Evolutionary conservation across 2,888 invertebrate genomes (phyloP), one percentile per base, ranked within the genome.

Genomic region (Cheilosia variabilis): DNA sequence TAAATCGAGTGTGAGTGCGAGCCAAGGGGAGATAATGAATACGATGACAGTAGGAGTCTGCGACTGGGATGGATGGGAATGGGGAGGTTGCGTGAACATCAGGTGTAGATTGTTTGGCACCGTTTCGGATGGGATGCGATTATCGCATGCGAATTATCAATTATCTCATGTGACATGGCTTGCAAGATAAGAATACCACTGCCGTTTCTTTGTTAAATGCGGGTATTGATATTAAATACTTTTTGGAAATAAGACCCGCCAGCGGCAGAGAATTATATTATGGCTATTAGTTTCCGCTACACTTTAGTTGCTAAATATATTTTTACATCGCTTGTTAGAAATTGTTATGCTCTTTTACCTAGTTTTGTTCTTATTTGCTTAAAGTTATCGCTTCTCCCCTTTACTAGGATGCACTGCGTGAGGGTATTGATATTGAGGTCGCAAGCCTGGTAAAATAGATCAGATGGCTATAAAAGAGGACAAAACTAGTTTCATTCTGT

Each of bases 51-150:
- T 47, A 45, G 37, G 53, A 65, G 77, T 34, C 24, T 69, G 72
- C n/a, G 68, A 19, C 52, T n/a, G n/a, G 41, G 65, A 66, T 71
- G 31, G 31, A 31, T 31, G 31, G 31, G 31, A 31, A 31, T 31
- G 31, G 41, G 41, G 17, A 52, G 75, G 66, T 80, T 47, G 80
- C 84, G 80, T 84, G 84, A 76, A 65, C 66, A 53, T 71, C 80
- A 84, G 80, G 84, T 84, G 84, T 84, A 76, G 60, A 80, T 71
- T 75, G 80, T 57, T 22, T 69, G 63, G 41, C 75, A 72, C 60
- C 66, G 75, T 68, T 31, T 69, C 24, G n/a, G n/a, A 47, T 58
- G 34, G 45, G 69, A 58, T 57, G 69, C 17, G 58, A 69, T 65
- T 41, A 31, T 58, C 60, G 60, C 84, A 80, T 66, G 80, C 58